Percentiles rank a stretch among this genome's conserved stretches.
These are phyloP conservation scores for Hipparchia semele DNA, from an alignment of 2,888 invertebrate genomes.

Conservation along the genomic window DNA sequence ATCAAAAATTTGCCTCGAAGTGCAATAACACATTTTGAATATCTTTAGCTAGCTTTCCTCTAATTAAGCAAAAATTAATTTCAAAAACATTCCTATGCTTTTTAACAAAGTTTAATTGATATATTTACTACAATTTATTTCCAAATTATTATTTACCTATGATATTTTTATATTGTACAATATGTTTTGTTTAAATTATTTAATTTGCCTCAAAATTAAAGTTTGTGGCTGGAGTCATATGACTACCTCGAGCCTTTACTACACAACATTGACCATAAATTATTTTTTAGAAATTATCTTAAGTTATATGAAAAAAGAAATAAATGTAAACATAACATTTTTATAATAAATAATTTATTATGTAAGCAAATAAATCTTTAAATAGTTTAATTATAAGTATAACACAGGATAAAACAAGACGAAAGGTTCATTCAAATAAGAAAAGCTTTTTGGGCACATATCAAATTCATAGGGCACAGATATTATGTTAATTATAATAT, in stretches of 20 bases:
- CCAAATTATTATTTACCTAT: conserved; percentile 9
- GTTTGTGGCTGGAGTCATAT: conserved; percentile 14
- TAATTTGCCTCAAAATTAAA: conserved; percentile 7
- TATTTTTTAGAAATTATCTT: not conserved
- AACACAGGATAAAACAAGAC: conserved; percentile 32
- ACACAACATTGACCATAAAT: not conserved
- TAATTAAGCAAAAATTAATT: conserved; percentile 17
- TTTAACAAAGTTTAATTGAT: conserved; percentile 16
- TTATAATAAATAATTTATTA: conserved; percentile 44
- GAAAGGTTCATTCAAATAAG: conserved; percentile 23
- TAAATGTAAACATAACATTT: conserved; percentile 25
- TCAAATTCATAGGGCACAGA: conserved; percentile 20
- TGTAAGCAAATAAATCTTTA: conserved; percentile 42
- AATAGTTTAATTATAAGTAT: conserved; percentile 35
- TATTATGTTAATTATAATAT: conserved; percentile 11
- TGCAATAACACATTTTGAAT: conserved; percentile 26
- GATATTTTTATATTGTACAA: not conserved
- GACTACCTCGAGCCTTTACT: not conserved
- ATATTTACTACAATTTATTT: conserved; percentile 17
- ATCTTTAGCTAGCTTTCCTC: conserved; percentile 27
- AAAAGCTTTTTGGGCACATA: conserved; percentile 31
- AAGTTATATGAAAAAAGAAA: conserved; percentile 24
- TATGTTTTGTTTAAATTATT: conserved; percentile 5
- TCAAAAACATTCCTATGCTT: conserved; percentile 8
- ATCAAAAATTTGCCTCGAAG: conserved; percentile 26